A percentile compares a stretch with the other conserved stretches of the same genome.
These are phyloP conservation scores for Cassiopea xamachana DNA, from an alignment of 30 jellyfish, hydroid and myxozoan genomes.

Conservation along the genomic window DNA sequence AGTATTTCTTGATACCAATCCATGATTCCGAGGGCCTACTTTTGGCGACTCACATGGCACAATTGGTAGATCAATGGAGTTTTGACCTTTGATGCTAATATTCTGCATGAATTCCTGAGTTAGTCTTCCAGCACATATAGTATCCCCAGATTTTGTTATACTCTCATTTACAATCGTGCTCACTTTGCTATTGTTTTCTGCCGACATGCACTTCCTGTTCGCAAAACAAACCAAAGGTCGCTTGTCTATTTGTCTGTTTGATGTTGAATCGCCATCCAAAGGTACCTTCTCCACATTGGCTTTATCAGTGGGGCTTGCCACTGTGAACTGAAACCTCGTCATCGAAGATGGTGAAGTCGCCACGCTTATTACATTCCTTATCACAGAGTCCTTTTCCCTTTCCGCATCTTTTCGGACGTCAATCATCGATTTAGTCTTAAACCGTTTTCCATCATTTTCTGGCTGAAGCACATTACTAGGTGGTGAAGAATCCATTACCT, in stretches of 20 bases:
- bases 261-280: neutral
- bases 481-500: slow-evolving; percentile 1
- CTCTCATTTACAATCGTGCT: neutral
- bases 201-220: slow-evolving; percentile 21
- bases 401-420: slow-evolving; percentile 13
- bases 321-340: slow-evolving; percentile 20
- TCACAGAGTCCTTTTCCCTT: neutral
- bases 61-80: slow-evolving; percentile 6
- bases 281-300: slow-evolving; percentile 7
- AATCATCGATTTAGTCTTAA: slow-evolving; percentile 39
- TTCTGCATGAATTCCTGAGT: neutral
- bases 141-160: neutral
- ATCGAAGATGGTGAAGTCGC: slow-evolving; percentile 21
- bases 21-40: neutral
- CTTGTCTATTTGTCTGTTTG: neutral
- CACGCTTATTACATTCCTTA: slow-evolving; percentile 41
- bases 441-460: neutral
- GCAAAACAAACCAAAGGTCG: neutral
- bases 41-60: slow-evolving; percentile 6
- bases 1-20: slow-evolving; percentile 33
- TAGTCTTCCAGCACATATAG: neutral
- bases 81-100: neutral
- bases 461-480: slow-evolving; percentile 13
- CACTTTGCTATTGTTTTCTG: slow-evolving; percentile 24
- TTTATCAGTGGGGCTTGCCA: slow-evolving; percentile 12